These are phyloP conservation scores for Monopis laevigella DNA, from an alignment of 2,888 invertebrate species.

Conservation along the genomic window DNA sequence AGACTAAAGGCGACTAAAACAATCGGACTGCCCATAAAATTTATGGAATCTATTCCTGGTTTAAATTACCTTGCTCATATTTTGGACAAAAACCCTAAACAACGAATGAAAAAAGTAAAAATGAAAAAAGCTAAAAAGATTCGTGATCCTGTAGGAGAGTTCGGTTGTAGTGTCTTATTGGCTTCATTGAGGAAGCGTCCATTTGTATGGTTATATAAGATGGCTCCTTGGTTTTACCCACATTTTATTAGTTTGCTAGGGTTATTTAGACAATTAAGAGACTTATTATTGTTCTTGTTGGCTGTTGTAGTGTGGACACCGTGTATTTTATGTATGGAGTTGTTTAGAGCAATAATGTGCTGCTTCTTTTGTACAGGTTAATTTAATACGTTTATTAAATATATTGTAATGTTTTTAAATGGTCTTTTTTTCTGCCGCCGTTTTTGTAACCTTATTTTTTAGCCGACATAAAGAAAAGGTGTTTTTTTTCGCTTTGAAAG, in stretches of 20 bases:
- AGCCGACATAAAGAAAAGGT: too few species aligned
- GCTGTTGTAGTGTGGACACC: constrained; percentile 1
- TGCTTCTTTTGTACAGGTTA: not conserved
- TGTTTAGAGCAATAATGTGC: not conserved
- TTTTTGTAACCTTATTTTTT: too few species aligned
- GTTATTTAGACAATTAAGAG: not conserved
- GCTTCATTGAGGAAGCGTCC: not conserved
- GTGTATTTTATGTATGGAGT: not conserved
- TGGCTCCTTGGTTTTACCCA: constrained; percentile 1
- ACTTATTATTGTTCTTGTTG: not conserved
- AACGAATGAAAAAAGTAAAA: not conserved
- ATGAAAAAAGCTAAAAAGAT: not conserved
- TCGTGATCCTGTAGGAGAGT: not conserved
- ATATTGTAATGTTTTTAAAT: too few species aligned
- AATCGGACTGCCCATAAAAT: not conserved
- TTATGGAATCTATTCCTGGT: not conserved
- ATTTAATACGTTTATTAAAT: too few species aligned
- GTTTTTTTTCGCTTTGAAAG: too few species aligned
- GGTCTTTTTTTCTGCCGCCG: too few species aligned
- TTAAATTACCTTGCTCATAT: not conserved
- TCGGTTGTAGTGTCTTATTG: not conserved
- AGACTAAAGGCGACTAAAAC: not conserved
- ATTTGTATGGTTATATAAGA: not conserved
- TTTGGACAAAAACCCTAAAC: not conserved
- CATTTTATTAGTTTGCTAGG: not conserved